These are phyloP conservation scores for Paramormyrops kingsleyae DNA, from an alignment of 2,113 vertebrate genomes.

Conservation along the genomic window DNA sequence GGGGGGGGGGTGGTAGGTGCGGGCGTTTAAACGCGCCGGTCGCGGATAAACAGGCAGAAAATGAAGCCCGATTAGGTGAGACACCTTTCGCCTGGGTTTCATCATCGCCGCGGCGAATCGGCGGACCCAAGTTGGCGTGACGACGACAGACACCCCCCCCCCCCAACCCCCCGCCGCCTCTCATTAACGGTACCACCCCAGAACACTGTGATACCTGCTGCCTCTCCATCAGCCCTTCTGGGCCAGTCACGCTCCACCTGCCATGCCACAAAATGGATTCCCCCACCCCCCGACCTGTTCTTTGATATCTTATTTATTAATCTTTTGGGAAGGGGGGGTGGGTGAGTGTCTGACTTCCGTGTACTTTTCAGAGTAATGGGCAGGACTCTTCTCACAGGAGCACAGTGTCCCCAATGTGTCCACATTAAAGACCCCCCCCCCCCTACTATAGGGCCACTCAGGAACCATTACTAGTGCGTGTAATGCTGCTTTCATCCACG, in stretches of 20 bases:
- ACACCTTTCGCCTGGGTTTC: slow-evolving; percentile 53
- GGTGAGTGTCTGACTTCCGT: slow-evolving; percentile 34
- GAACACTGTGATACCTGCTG: slow-evolving; percentile 25
- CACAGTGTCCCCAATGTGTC: slow-evolving; percentile 34
- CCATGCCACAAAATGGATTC: slow-evolving; percentile 32
- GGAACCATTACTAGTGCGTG: slow-evolving; percentile 51
- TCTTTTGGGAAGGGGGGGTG: slow-evolving; percentile 41
- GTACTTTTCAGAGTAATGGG: slow-evolving; percentile 37
- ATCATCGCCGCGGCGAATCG: slow-evolving; percentile 25
- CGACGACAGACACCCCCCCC: slow-evolving; percentile 34
- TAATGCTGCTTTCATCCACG: slow-evolving; percentile 44
- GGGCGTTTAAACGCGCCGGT: slow-evolving; percentile 71
- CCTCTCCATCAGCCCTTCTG: neutral
- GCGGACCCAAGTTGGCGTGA: slow-evolving; percentile 35
- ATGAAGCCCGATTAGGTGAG: slow-evolving; percentile 68
- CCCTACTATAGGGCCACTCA: slow-evolving; percentile 46
- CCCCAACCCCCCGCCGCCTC: slow-evolving; percentile 28
- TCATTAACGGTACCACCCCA: slow-evolving; percentile 48
- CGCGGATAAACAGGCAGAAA: slow-evolving; percentile 72
- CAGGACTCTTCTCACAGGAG: slow-evolving; percentile 24
- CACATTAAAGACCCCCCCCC: slow-evolving; percentile 49
- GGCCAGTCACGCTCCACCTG: slow-evolving; percentile 25
- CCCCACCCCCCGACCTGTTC: slow-evolving; percentile 15
- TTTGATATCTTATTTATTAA: slow-evolving; percentile 62
- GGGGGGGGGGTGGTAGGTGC: slow-evolving; percentile 41